Base-by-base conservation (phyloP, 2,888 invertebrate species). In the Icerya purchasi region DNA sequence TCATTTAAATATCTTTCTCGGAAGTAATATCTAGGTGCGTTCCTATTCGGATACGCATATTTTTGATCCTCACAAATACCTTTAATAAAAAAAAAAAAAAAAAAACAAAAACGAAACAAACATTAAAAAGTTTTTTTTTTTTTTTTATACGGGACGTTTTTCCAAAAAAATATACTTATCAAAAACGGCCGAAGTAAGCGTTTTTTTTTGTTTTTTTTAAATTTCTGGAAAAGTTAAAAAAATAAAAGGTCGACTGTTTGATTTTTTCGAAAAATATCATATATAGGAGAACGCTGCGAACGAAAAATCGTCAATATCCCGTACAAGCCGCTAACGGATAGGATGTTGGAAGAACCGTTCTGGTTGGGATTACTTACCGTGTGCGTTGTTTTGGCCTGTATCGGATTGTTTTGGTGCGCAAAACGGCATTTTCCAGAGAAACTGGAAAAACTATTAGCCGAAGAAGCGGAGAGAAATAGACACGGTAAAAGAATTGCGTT, bases 301-400 rank as follows among this genome's bases (percentile, higher is more conserved):
- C 73, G 75, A 57, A 73, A 79, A 52, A 80, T 82, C 73, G 75
- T 81, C 64, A 79, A 82, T 66, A 81, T 83, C 61, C 81, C 81
- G 1, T 82, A 78, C 70, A 81, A 80, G 66, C 82, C 82, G 2
- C 74, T 88, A 20, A 85, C 86, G 10, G 81, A 86, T 65, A 75
- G 86, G 23, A 85, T 90, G 83, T 74, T 89, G 25, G 84, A 86
- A 66, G 88, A 89, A 69, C 89, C 89, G 0, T 89, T 90, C 71
- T 89, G 89, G 89, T 75, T 90, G 53, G 89, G 89, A 0, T 76
- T 90, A 50, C 84, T 90, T 70, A 86, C 88, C 0, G 87, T 90
- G 1, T 82, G 84, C 67, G 79, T 83, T 10, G 86, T 89, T 0
- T 77, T 89, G 67, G 81, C 81, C 57, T 77, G 84, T 63, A 84